Evolutionary conservation across 2,888 invertebrate species (phyloP), one percentile per base, ranked within the genome.

Genomic region (Aphodius granarius): DNA sequence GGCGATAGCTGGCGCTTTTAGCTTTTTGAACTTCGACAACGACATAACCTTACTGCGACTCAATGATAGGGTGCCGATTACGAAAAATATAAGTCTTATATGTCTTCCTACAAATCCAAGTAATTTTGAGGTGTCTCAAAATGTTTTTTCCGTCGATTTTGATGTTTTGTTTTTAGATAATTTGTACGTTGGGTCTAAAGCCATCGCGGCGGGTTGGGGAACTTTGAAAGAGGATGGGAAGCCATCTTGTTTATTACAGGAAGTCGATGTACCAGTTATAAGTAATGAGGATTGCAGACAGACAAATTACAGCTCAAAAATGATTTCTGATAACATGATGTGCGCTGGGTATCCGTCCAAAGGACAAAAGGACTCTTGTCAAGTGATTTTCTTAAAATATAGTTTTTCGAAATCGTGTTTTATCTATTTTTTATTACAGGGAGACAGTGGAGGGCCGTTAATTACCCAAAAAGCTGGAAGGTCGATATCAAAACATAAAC

Each of bases 301-400:
- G 71, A 94, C 94, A 91, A 96, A 95, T 86, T 96, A 96, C 83
- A 90, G 94, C 76, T 93, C 95, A 0, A 91, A 93, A 15, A 89
- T 95, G 81, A 96, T 96, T 79, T 95, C 95, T 6, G 89, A 91
- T 74, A 95, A 94, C 83, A 96, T 96, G 96, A 85, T 96, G 76
- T 96, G 96, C 84, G 96, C 96, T 6, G 96, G 96, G 96, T n/a
- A n/a, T n/a, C n/a, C n/a, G n/a, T n/a, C n/a, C 15, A 91, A 91
- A 78, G 94, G 94, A 2, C 91, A 91, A 5, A 93, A 94, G 83
- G 96, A 96, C 86, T 95, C 95, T 0, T 96, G 96, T 82, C 96
- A 96, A 87, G n/a, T n/a, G n/a, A n/a, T n/a, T n/a, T n/a, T n/a
- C n/a, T n/a, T n/a, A n/a, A n/a, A n/a, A n/a, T n/a, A n/a, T n/a